Percentiles rank a stretch among this genome's conserved stretches.
Conservation (phyloP, 2,113 vertebrate species). For the Centrocercus urophasianus region DNA sequence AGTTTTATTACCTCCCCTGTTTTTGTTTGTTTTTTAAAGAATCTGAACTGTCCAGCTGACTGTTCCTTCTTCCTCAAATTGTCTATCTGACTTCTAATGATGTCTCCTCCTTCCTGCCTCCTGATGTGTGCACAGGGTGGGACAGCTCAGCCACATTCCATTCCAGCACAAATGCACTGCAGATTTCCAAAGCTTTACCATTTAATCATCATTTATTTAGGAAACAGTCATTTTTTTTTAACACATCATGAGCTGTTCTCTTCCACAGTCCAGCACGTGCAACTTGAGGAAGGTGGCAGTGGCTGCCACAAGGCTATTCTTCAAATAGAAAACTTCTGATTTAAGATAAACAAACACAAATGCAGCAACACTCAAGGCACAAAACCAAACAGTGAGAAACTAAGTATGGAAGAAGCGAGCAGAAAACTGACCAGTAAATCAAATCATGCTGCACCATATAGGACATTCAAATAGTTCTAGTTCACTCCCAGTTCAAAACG, state of each 20-base stretch:
- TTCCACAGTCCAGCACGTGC: neutral
- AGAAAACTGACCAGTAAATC: neutral
- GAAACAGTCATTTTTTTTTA: neutral
- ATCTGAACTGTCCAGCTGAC: neutral
- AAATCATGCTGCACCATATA: fast-evolving
- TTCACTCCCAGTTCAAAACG: neutral
- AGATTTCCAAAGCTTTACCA: neutral
- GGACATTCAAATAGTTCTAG: neutral
- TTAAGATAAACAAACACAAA: neutral
- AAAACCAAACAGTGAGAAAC: neutral
- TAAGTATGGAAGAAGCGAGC: neutral
- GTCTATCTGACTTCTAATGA: neutral
- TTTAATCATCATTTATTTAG: neutral
- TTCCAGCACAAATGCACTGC: neutral
- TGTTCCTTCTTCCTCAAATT: neutral
- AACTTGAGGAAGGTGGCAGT: neutral
- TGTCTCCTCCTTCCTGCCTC: neutral
- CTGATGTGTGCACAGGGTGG: neutral
- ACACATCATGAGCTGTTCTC: neutral
- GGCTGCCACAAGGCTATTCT: neutral
- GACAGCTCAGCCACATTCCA: neutral
- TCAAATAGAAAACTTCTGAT: neutral
- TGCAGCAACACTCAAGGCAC: neutral
- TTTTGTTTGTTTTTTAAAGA: neutral
- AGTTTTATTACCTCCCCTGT: neutral